Evolutionary conservation across 2,113 vertebrate genomes (phyloP).

Genomic region (Ictalurus punctatus): DNA sequence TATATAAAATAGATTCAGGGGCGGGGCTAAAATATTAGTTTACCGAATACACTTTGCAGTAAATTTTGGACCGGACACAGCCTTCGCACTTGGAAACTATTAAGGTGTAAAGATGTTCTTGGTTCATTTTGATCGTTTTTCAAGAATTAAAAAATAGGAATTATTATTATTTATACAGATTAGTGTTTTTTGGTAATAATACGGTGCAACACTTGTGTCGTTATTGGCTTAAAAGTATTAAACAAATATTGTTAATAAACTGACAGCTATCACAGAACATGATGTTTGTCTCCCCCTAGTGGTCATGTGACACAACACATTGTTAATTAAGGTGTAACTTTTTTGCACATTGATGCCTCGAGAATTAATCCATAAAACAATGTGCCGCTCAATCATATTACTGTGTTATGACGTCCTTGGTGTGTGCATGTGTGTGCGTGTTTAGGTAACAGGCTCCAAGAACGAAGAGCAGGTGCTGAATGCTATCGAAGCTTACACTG

Average conservation of each 20-base stretch:
- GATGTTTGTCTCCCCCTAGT: neutral
- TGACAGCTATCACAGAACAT: neutral
- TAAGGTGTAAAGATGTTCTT: neutral
- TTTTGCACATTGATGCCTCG: neutral
- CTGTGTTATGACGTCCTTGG: neutral
- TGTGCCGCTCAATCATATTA: neutral
- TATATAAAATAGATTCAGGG: neutral
- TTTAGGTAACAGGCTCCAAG: slow-evolving; percentile 91
- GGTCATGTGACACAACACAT: neutral
- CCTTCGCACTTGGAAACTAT: neutral
- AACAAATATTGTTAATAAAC: neutral
- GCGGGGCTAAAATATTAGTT: neutral
- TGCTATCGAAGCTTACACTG: slow-evolving; percentile 92
- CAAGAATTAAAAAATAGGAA: neutral
- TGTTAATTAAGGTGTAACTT: neutral
- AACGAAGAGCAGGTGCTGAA: slow-evolving; percentile 96
- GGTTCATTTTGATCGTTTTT: neutral
- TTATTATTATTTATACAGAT: neutral
- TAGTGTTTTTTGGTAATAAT: neutral
- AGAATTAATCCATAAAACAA: neutral
- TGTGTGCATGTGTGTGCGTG: neutral
- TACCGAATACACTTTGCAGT: neutral
- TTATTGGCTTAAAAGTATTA: neutral
- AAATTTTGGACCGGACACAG: neutral
- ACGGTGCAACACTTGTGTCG: neutral